These are phyloP conservation scores for Sorex araneus DNA, from an alignment of 2,113 vertebrate species.

Conservation along the genomic window DNA sequence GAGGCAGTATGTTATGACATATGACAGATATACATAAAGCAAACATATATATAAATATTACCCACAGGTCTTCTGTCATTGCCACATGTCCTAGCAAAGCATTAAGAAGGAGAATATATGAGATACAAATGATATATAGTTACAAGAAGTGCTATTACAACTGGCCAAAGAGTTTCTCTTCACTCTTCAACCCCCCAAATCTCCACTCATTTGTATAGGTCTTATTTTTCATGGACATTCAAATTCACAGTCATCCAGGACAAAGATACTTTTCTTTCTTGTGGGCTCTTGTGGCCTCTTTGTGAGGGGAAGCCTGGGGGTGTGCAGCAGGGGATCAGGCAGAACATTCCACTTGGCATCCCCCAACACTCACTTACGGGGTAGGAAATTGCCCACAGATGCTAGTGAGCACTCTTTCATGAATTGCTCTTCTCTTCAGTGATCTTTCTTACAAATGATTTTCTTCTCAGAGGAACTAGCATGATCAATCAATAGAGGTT, in stretches of 20 bases:
- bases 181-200: neutral
- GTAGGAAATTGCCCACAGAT: neutral
- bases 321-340: neutral
- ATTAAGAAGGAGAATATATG: neutral
- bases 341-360: neutral
- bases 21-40: neutral
- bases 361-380: neutral
- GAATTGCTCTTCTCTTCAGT: slow-evolving; percentile 6
- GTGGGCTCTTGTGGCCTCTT: neutral
- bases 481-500: slow-evolving; percentile 63
- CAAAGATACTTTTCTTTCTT: neutral
- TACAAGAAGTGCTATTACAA: neutral
- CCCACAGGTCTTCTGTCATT: neutral
- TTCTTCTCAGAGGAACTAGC: slow-evolving; percentile 33
- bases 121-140: neutral
- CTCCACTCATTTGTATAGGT: neutral
- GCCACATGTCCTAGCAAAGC: neutral
- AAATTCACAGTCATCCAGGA: neutral
- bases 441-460: slow-evolving; percentile 60
- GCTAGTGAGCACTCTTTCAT: neutral
- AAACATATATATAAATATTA: neutral
- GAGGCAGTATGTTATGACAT: neutral
- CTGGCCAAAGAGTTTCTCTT: neutral
- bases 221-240: neutral
- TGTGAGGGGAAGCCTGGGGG: neutral